phyloP scores from a whole-genome alignment of 1,140 invertebrate genomes.

The Spodoptera litura region DNA sequence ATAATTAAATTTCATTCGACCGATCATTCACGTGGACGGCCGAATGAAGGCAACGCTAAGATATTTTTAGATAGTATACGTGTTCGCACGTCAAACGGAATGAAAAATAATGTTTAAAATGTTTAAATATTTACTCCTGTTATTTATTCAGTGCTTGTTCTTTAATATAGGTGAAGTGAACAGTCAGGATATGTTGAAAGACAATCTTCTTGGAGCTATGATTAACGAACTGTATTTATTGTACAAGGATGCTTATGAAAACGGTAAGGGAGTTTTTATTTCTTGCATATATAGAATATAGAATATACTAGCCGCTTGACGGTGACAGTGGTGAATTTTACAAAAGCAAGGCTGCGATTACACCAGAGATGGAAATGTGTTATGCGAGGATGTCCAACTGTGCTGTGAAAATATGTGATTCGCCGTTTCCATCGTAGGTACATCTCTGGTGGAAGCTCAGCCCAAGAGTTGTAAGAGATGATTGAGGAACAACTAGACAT shows the following conservation, averaged over 20 bases:
- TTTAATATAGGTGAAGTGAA: not conserved
- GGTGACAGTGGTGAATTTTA: no score
- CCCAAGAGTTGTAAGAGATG: no score
- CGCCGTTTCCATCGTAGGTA: no score
- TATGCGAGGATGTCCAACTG: no score
- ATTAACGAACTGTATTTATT: not conserved
- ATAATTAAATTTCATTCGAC: constrained; percentile 61
- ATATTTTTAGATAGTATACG: not conserved
- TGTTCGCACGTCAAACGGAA: no score
- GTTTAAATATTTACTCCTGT: not conserved
- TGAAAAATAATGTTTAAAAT: not conserved
- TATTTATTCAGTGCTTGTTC: not conserved
- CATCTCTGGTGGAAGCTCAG: no score
- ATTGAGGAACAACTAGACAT: no score
- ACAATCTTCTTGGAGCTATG: not conserved
- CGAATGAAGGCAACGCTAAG: not conserved
- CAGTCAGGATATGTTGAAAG: not conserved
- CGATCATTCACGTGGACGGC: constrained; percentile 43
- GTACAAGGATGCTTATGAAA: constrained; percentile 6
- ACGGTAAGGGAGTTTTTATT: not conserved
- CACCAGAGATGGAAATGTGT: no score
- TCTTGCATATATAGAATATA: not conserved
- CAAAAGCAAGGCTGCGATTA: no score
- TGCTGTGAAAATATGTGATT: no score
- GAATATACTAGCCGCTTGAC: no score